Evolutionary conservation across 2,888 invertebrate genomes (phyloP), one percentile per base, ranked within the genome.

Genomic region (Crematogaster levior): DNA sequence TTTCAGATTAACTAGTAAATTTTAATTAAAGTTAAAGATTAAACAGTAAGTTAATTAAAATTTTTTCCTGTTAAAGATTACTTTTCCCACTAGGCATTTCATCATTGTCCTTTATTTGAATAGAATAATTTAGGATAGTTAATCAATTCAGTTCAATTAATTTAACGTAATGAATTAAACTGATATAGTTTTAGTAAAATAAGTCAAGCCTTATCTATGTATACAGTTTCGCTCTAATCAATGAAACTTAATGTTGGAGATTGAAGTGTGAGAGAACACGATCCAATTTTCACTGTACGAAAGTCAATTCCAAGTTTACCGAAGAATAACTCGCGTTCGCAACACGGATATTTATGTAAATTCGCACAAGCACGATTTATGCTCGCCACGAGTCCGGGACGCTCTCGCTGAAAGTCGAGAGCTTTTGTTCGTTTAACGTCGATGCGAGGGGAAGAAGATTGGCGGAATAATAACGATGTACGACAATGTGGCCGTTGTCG

Each of bases 401-500:
- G 68, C 30, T 79, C 70, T 70, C 56, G 46, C 56, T 79, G 70
- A 79, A 79, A 79, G 77, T 56, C 68, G 66, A 66, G 53, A 66
- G 68, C 77, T 77, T 77, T 68, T 68, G 77, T 77, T 77, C 77
- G 53, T 56, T 84, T 87, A 87, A 87, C 84, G 70, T 79, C 75
- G 43, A 68, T 30, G 70, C 46, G 77, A 60, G 37, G 74, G 63
- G 65, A 80, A 82, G 53, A 83, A 75, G 77, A 24, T 21, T 24
- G 73, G 74, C 51, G 60, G 85, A 87, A 87, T 84, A 86, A 86
- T 86, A 87, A 87, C 85, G 85, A 87, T 84, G 83, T 75, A 77
- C 81, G 85, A 87, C 85, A 84, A 87, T 85, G 87, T 61, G 81
- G 75, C 75, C 82, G 77, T 73, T 85, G 87, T 87, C 82, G 83